phyloP scores from a whole-genome alignment of 1,140 invertebrate genomes.

The Conus ventricosus region DNA sequence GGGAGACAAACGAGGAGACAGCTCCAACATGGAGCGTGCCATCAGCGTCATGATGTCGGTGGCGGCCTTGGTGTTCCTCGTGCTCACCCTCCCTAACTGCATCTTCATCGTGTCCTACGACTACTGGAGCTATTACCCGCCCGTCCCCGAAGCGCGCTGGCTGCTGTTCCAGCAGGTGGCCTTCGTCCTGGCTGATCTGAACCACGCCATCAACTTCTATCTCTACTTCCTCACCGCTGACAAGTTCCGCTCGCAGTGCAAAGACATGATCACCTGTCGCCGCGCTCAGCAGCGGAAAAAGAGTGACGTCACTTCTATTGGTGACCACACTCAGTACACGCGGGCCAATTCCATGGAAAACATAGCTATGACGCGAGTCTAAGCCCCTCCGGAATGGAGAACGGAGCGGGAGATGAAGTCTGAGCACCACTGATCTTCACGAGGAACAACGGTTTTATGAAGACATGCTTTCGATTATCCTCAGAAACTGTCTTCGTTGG shows the following conservation, averaged over 20 bases:
- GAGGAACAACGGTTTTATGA: not conserved
- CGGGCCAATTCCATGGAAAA: constrained; percentile 29
- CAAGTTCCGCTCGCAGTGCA: constrained; percentile 55
- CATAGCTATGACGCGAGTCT: not conserved
- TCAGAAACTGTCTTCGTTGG: no score
- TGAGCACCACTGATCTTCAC: not conserved
- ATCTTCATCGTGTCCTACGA: constrained; percentile 52
- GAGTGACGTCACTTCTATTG: constrained; percentile 18
- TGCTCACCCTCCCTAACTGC: constrained; percentile 59
- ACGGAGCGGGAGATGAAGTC: not conserved
- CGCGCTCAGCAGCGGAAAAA: not conserved
- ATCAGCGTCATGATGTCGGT: constrained; percentile 62
- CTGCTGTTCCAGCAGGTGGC: constrained; percentile 44
- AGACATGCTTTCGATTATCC: not conserved
- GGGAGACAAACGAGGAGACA: constrained; percentile 43
- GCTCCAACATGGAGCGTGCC: constrained; percentile 49
- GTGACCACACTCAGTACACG: constrained; percentile 21
- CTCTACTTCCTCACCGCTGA: constrained; percentile 60
- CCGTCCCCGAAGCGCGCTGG: not conserved
- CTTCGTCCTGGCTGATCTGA: constrained; percentile 55
- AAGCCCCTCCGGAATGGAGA: not conserved
- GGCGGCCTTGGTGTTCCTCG: constrained; percentile 53
- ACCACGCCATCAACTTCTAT: constrained; percentile 65
- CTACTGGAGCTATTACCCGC: not conserved
- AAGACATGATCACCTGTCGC: constrained; percentile 33